Base-by-base conservation (phyloP, 2,888 invertebrate species). In the Drosophila kuntzei region DNA sequence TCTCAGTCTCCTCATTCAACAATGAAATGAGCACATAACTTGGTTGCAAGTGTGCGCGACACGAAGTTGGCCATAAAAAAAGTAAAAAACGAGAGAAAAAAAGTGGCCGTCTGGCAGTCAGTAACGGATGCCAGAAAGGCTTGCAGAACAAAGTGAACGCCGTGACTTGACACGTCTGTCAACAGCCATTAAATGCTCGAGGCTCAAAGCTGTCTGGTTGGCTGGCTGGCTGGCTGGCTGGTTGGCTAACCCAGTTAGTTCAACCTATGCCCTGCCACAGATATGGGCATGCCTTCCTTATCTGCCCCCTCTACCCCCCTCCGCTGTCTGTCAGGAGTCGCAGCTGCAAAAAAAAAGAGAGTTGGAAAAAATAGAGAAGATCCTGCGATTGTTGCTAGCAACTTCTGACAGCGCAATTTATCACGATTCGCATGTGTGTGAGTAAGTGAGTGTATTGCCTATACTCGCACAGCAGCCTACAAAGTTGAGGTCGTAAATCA, bases 351-450 rank as follows among this genome's bases (percentile, higher is more conserved):
- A 25, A 32, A 37, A 20, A 53, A 59, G 47, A 39, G 29, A 44
- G 37, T 14, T 16, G 22, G n/a, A 32, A 49, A 50, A 70, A 41
- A 27, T n/a, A 43, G 41, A 20, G 18, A 49, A 54, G 60, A 66
- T 73, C 65, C 72, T 61, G 82, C 82, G 85, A 87, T 82, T 82
- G 82, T 82, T 81, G 82, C 86, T 88, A 88, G 66, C 83, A 88
- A 87, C 86, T 87, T 85, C 79, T 90, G 90, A 90, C 90, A 90
- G 85, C 86, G 89, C 91, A 91, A 90, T 90, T 90, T 90, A 90
- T 90, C 91, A 90, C 91, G 88, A 88, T 79, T 64, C 67, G 50
- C 68, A 64, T 77, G 22, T 53, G 65, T 66, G 57, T 41, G 57
- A 50, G 36, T 18, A 57, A 44, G 25, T 46, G 60, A 32, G 62